Evolutionary conservation across 37 sponge, comb jelly and placozoan species (phyloP).

Genomic region (Tethya wilhelma): DNA sequence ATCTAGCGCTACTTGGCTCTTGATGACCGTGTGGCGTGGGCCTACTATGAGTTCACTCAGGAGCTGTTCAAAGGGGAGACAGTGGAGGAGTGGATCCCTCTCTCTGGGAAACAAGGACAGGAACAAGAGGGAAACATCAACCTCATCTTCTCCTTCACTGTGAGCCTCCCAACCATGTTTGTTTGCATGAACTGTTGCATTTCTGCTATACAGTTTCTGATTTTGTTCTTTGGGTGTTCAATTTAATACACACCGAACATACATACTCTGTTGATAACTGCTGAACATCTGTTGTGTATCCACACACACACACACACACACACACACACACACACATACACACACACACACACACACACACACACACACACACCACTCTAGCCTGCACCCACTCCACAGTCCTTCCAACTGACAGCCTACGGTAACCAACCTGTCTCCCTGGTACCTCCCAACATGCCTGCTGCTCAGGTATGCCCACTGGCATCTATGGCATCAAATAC

Average conservation of each 20-base stretch:
- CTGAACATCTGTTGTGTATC: too few relatives aligned
- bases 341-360: too few relatives aligned
- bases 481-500: too few relatives aligned
- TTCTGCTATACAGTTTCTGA: too few relatives aligned
- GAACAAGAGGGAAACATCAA: slow-evolving; percentile 91
- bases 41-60: slow-evolving; percentile 76
- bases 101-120: slow-evolving; percentile 93
- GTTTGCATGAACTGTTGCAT: too few relatives aligned
- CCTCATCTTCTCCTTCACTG: slow-evolving; percentile 61
- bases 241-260: too few relatives aligned
- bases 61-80: slow-evolving; percentile 85
- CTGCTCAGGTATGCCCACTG: slow-evolving; percentile 28
- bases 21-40: slow-evolving; percentile 94
- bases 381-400: slow-evolving; percentile 24
- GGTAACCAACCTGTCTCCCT: slow-evolving; percentile 43
- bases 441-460: slow-evolving; percentile 52
- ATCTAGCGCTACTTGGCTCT: slow-evolving; percentile 85
- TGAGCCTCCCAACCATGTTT: too few relatives aligned
- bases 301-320: too few relatives aligned
- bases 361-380: too few relatives aligned
- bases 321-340: too few relatives aligned
- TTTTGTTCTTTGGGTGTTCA: too few relatives aligned
- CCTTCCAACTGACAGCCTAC: slow-evolving; percentile 52
- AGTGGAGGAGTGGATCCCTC: slow-evolving; percentile 95
- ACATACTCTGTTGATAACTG: too few relatives aligned